Evolutionary conservation across 2,797 vertebrate genomes (phyloP), one percentile per base, ranked within the genome.

Genomic region (Atherinosoma microstoma): DNA sequence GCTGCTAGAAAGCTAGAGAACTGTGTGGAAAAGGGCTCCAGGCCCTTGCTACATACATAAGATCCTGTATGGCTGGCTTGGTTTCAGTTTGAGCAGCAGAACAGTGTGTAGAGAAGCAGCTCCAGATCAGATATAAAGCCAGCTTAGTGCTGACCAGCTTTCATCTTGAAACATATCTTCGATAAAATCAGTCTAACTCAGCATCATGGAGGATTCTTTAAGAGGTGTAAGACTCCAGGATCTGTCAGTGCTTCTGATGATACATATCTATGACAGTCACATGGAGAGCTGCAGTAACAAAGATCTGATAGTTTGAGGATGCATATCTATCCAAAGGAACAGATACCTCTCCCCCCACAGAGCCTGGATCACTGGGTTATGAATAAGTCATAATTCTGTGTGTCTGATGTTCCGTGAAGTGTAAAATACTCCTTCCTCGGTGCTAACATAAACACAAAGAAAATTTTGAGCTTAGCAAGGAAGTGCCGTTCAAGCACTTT

Each of bases 351-450:
- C 70, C 58, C 66, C 73, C 74, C 45, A 61, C 59, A 20, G 65
- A 0, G 64, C 58, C 83, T 66, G 42, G 58, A 78, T 78, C 32
- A 2, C 15, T 1, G 13, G 7, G 59, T 65, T 66, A 82, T 83
- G 75, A 84, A 90, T 83, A 84, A 89, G 72, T 84, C 66, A 86
- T 80, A 71, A 82, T 57, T 83, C 71, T 22, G 67, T 82, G 78
- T 51, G 64, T 72, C 65, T 84, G 58, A 83, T 85, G 79, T 74
- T 58, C 67, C 5, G 18, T 59, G 77, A 82, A 84, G 83, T 88
- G 82, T 84, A 70, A 85, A 85, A 75, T 27, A 58, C 73, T 76
- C 64, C 72, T 76, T 66, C 70, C 57, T 70, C 66, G 10, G 63
- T 51, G 2, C 74, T 75, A 72, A 32, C 29, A 63, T 66, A 72